Conservation (phyloP, 1,140 invertebrate genomes). For the Zaprionus ghesquierei region DNA sequence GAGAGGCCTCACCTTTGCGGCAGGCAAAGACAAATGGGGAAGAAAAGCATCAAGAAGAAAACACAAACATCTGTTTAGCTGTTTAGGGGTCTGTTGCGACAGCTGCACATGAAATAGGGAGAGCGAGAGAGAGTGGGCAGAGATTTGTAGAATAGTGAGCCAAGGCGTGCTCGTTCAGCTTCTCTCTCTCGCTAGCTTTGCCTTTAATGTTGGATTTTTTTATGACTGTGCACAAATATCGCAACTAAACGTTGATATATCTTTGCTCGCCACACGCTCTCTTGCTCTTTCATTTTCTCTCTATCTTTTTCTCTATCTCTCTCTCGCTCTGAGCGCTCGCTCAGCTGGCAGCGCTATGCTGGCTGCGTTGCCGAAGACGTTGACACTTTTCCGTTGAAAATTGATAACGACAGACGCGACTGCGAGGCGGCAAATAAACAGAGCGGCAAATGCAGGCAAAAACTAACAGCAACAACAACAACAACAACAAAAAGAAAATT, state of each 20-base stretch:
- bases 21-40: constrained; percentile 11
- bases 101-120: constrained; percentile 5
- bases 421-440: constrained; percentile 30
- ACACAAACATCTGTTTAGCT: constrained; percentile 40
- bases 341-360: neutral
- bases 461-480: constrained; percentile 7
- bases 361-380: neutral
- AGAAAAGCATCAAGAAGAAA: constrained; percentile 15
- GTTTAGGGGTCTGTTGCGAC: neutral
- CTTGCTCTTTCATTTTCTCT: neutral
- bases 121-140: neutral
- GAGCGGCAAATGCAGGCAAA: constrained; percentile 23
- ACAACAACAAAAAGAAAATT: constrained; percentile 8
- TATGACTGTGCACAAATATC: constrained; percentile 5
- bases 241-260: neutral
- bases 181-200: neutral
- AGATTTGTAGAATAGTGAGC: neutral
- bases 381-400: constrained; percentile 28
- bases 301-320: neutral
- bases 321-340: neutral
- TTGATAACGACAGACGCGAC: constrained; percentile 40
- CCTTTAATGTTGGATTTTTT: constrained; percentile 9
- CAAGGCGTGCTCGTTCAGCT: neutral
- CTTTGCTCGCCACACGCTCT: neutral
- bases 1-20: constrained; percentile 23